Evolutionary conservation across 2,888 invertebrate species (phyloP), one percentile per base, ranked within the genome.

Genomic region (Andrena fulva): DNA sequence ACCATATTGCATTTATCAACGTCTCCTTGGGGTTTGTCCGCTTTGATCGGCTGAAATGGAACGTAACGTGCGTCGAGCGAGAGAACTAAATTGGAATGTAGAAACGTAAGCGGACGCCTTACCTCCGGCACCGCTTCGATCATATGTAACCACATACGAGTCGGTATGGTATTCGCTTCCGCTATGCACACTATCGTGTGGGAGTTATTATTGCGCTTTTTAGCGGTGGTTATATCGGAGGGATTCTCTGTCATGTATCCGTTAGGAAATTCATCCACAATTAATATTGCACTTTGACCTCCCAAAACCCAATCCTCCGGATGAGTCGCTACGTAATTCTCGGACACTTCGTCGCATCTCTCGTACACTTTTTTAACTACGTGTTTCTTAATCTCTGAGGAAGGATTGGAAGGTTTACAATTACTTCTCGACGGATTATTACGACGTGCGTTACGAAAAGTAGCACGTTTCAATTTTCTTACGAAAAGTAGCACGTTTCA

Each of bases 161-260:
- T 94, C 42, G 94, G 95, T 83, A 94, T 90, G 7, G 92, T 90
- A 82, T 91, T 93, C 10, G 96, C 95, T 92, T 96, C 96, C 27
- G 96, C 96, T 6, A 96, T 94, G 94, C 96, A 96, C 27, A 97
- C 92, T 89, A 96, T 95, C 76, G 95, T 94, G 77, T 96, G 95
- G 72, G 95, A 95, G 89, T 94, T 94, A 85, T 94, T 94, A 79
- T 93, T 94, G 78, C 95, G 95, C 78, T 95, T 95, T 0, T 95
- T 94, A 35, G 92, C 90, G 72, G 91, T 92, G 62, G 91, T 91
- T 24, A 93, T 94, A 10, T 95, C 95, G 73, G 95, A 95, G 0
- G 95, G 94, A 6, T 95, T 95, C 52, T 95, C 94, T 63, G 95
- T 93, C 93, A 95, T 96, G 72, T 95, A 94, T 63, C 96, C 96